A percentile compares a stretch with the other conserved stretches of the same genome.
Conservation (phyloP, 2,113 vertebrate species). For the Barbus barbus region DNA sequence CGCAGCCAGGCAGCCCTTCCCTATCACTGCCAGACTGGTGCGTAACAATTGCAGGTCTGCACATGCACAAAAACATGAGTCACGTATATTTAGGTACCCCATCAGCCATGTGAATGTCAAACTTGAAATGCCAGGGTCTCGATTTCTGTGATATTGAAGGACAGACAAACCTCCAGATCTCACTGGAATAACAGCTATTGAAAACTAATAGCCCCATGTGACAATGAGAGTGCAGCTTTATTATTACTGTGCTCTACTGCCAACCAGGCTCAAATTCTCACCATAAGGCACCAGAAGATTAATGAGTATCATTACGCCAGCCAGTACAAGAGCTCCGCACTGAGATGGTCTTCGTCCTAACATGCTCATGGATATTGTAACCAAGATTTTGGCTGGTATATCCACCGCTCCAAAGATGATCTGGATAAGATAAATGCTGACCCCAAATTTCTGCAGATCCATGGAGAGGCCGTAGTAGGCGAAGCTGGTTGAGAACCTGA, state of each 20-base stretch:
- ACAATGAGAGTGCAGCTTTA: not conserved
- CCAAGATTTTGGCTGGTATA: slow-evolving; percentile 76
- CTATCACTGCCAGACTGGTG: slow-evolving; percentile 82
- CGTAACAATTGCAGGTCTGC: slow-evolving; percentile 77
- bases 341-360: slow-evolving; percentile 72
- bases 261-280: slow-evolving; percentile 55
- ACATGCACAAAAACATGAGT: slow-evolving; percentile 33
- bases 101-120: slow-evolving; percentile 4
- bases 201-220: not conserved
- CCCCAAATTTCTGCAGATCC: slow-evolving; percentile 81
- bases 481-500: slow-evolving; percentile 78
- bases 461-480: slow-evolving; percentile 79
- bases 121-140: not conserved
- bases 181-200: not conserved
- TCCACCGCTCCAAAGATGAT: slow-evolving; percentile 79
- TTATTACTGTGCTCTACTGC: not conserved
- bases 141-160: not conserved
- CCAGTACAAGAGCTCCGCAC: slow-evolving; percentile 64
- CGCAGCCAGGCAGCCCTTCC: slow-evolving; percentile 86
- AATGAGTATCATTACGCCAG: slow-evolving; percentile 71
- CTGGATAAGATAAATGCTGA: slow-evolving; percentile 80
- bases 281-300: slow-evolving; percentile 80
- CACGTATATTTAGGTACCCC: slow-evolving; percentile 10
- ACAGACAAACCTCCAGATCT: not conserved
- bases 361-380: slow-evolving; percentile 69